Base-by-base conservation (phyloP, 2,888 invertebrate genomes). In the Cryptocephalus primarius region DNA sequence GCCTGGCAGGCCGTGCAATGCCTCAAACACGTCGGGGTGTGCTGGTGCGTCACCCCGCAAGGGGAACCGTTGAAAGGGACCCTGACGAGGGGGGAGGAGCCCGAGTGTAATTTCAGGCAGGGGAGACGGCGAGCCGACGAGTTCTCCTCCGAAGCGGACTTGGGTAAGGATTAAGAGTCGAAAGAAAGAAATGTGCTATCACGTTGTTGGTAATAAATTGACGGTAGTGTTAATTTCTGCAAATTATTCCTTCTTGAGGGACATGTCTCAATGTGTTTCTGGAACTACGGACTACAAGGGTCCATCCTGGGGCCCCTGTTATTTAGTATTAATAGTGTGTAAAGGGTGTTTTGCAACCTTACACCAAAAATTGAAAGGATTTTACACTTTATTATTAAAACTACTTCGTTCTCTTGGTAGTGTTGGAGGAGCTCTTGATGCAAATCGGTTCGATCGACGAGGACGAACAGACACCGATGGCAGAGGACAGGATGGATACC, bases 31-130 rank as follows among this genome's bases (percentile, higher is more conserved):
- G 74, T 82, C 61, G 87, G 86, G 4, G 85, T 90, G 1, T 90
- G 89, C 60, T 90, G 90, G 90, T 90, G 90, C 65, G 88, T 89
- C 1, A 85, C 84, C 58, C 82, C 82, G 33, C 81, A 83, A 55
- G 89, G 89, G 0, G 86, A 87, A 54, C 86, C 88, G 0, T 69
- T 88, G 1, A 88, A 88, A 65, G 88, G 88, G n/a, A 84, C 88
- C 0, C 67, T 89, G 42, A 83, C 85, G 0, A 77, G 88, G 41
- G 88, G 86, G 13, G 75, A 76, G 1, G 80, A 83, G 53, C 89
- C 89, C 0, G 73, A 79, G 34, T 90, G 90, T 65, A 87, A 85
- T 65, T 85, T 85, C 65, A 75, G 89, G 36, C 85, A 88, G 64
- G 88, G 87, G 0, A 75, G 89, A 49, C 78, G 76, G 14, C 51